phyloP scores from a whole-genome alignment of 1,140 invertebrate species.

The Tetramorium alpestre region DNA sequence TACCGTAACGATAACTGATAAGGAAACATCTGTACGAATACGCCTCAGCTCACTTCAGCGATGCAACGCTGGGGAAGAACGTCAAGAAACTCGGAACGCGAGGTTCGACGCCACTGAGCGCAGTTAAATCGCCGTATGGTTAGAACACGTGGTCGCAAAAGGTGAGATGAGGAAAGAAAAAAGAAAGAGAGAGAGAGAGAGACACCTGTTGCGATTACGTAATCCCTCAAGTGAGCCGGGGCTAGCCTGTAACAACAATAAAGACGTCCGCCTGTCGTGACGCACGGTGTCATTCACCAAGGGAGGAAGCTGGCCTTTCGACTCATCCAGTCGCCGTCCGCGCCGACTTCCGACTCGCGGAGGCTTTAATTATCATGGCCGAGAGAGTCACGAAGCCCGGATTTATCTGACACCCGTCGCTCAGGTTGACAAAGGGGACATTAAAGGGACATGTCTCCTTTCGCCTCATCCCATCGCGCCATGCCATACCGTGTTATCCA shows the following conservation, averaged over 20 bases:
- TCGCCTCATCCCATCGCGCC: background rate
- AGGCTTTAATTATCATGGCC: conserved; percentile 62
- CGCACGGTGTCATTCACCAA: conserved; percentile 64
- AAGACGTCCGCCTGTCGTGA: conserved; percentile 68
- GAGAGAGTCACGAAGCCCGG: too few relatives aligned
- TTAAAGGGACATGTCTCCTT: conserved; percentile 5
- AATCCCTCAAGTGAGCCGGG: conserved; percentile 74
- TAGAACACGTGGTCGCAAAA: conserved; percentile 57
- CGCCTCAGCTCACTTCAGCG: background rate
- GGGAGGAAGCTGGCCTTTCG: conserved; percentile 59
- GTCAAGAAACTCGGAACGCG: background rate
- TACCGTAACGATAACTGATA: conserved; percentile 17
- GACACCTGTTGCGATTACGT: conserved; percentile 81
- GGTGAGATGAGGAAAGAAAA: background rate
- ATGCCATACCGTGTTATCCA: background rate
- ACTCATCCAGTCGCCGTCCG: conserved; percentile 29
- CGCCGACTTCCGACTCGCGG: conserved; percentile 40
- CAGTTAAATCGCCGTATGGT: conserved; percentile 10
- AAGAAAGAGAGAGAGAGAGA: conserved; percentile 23
- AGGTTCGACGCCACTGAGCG: background rate
- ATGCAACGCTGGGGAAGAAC: background rate
- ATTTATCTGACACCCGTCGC: conserved; percentile 21
- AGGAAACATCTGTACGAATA: conserved; percentile 19
- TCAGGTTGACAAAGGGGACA: conserved; percentile 19
- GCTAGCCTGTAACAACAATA: conserved; percentile 67